phyloP scores from a whole-genome alignment of 2,888 invertebrate species.

The Tortrix viridana region DNA sequence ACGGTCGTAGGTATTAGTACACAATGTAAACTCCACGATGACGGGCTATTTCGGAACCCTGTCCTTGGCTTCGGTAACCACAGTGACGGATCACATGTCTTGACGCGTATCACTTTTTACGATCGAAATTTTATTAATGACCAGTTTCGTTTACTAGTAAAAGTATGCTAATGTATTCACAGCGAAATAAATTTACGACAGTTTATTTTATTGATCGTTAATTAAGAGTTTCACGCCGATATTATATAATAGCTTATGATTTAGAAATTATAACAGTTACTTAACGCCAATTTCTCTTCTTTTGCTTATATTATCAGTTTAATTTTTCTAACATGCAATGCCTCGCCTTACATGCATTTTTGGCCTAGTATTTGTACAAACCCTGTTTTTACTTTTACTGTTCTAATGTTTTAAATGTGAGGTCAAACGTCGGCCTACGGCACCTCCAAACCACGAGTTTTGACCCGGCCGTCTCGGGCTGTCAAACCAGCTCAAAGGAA shows the following conservation, averaged over 20 bases:
- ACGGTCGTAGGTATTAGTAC: conserved; percentile 19
- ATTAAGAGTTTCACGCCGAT: conserved; percentile 22
- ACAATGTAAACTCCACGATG: conserved; percentile 10
- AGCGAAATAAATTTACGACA: conserved; percentile 25
- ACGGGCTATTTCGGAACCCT: conserved; percentile 29
- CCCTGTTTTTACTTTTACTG: background rate
- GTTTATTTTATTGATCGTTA: conserved; percentile 28
- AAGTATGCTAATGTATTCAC: conserved; percentile 23
- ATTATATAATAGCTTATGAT: conserved; percentile 20
- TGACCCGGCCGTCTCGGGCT: background rate
- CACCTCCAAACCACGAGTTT: conserved; percentile 3
- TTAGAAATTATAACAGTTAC: conserved; percentile 1
- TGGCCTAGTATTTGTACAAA: background rate
- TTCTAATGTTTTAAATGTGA: conserved; percentile 4
- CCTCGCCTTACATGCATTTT: background rate
- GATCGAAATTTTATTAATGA: conserved; percentile 29
- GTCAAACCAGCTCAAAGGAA: conserved; percentile 29
- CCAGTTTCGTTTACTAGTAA: conserved; percentile 16
- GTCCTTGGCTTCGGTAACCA: conserved; percentile 30
- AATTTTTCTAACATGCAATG: background rate
- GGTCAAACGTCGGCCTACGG: conserved; percentile 21
- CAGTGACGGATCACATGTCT: conserved; percentile 27
- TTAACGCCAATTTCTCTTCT: conserved; percentile 3
- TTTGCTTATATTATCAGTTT: background rate
- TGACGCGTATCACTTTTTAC: conserved; percentile 9